These are phyloP conservation scores for Seriola quinqueradiata DNA, from an alignment of 2,113 vertebrate genomes.

Conservation along the genomic window DNA sequence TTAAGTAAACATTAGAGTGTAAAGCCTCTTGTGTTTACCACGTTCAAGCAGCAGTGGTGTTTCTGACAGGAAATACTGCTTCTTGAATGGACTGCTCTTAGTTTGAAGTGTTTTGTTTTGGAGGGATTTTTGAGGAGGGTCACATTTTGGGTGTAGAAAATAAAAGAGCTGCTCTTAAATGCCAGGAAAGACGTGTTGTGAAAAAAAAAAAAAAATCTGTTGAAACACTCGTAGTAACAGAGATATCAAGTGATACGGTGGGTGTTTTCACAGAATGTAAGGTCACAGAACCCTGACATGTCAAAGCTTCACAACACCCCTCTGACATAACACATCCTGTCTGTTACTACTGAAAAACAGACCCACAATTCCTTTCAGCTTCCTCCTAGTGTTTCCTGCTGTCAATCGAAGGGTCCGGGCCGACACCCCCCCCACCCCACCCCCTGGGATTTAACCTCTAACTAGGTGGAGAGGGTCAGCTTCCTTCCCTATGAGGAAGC, in stretches of 20 bases:
- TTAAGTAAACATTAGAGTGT: slow-evolving; percentile 11
- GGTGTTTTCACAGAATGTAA: not conserved
- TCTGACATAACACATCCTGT: slow-evolving; percentile 61
- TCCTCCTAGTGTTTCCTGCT: slow-evolving; percentile 68
- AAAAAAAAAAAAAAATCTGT: not conserved
- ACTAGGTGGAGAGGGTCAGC: slow-evolving; percentile 47
- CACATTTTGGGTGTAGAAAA: not conserved
- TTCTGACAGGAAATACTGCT: not conserved
- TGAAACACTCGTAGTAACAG: not conserved
- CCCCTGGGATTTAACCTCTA: slow-evolving; percentile 48
- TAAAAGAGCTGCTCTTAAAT: not conserved
- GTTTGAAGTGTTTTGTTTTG: not conserved
- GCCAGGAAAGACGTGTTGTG: too few relatives aligned
- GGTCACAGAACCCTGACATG: slow-evolving; percentile 35
- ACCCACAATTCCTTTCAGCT: slow-evolving; percentile 48
- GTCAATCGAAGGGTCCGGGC: slow-evolving; percentile 43
- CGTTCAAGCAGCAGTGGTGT: not conserved
- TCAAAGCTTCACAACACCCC: not conserved
- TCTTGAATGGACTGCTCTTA: not conserved
- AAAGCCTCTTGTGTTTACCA: slow-evolving; percentile 19
- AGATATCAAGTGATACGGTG: not conserved
- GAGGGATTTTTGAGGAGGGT: not conserved
- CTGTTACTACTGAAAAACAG: slow-evolving; percentile 45
- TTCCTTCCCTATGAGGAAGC: slow-evolving; percentile 60
- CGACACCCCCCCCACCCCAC: slow-evolving; percentile 47